Evolutionary conservation across 2,797 vertebrate genomes (phyloP).

Genomic region (Clarias pachynema): DNA sequence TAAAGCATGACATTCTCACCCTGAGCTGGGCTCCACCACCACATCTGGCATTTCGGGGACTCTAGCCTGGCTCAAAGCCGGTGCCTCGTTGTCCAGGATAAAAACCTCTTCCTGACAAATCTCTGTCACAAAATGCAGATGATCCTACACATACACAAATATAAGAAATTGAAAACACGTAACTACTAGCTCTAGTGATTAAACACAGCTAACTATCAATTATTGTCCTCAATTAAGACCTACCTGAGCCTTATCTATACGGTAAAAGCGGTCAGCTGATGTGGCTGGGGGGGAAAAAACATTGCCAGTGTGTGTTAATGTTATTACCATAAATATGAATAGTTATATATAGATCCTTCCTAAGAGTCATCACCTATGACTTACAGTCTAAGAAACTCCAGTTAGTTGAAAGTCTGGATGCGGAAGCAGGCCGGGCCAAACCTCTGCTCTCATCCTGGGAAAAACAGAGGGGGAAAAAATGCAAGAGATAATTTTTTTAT

Average conservation of each 20-base stretch:
- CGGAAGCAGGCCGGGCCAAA: slow-evolving; percentile 78
- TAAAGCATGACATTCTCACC: slow-evolving; percentile 68
- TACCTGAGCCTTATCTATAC: slow-evolving; percentile 99
- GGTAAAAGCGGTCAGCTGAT: slow-evolving; percentile 95
- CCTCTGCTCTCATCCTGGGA: slow-evolving; percentile 74
- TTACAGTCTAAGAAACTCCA: slow-evolving; percentile 99
- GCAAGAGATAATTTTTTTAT: neutral
- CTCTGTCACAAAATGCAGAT: slow-evolving; percentile 97
- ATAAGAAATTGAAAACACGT: neutral
- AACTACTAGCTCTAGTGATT: neutral
- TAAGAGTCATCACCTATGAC: slow-evolving; percentile 58
- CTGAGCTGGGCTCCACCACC: slow-evolving; percentile 88
- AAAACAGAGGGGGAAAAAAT: neutral
- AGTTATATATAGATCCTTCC: neutral
- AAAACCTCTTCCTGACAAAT: slow-evolving; percentile 97
- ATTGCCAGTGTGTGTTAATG: slow-evolving; percentile 10
- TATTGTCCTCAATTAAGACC: slow-evolving; percentile 32
- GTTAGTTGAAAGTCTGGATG: slow-evolving; percentile 88
- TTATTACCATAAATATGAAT: neutral
- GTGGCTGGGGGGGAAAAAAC: slow-evolving; percentile 79
- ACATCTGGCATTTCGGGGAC: slow-evolving; percentile 91
- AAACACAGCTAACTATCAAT: neutral
- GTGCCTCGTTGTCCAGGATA: slow-evolving; percentile 90
- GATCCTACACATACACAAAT: slow-evolving; percentile 79
- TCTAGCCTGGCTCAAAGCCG: slow-evolving; percentile 70